Conservation (phyloP, 2,113 vertebrate genomes). For the Dolichallabes microphthalmus region DNA sequence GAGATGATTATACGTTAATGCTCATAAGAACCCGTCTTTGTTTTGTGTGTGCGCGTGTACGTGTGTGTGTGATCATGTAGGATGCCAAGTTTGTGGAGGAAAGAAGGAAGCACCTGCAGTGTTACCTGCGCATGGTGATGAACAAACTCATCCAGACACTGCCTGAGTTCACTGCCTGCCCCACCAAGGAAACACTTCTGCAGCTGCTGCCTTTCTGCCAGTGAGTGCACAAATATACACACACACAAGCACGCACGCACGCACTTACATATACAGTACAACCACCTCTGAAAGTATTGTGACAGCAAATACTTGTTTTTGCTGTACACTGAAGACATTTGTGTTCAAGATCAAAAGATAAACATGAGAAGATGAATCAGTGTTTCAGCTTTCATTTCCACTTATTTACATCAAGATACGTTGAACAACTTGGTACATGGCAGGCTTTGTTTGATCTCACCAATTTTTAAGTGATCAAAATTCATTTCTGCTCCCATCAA, state of each 20-base stretch:
- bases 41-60: neutral
- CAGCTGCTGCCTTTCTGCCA: conserved; percentile 91
- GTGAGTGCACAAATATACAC: conserved; percentile 70
- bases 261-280: neutral
- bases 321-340: neutral
- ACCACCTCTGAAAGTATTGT: neutral
- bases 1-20: neutral
- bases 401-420: neutral
- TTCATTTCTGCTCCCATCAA: neutral
- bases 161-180: conserved; percentile 85
- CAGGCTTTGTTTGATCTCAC: neutral
- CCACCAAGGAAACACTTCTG: conserved; percentile 89
- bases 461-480: neutral
- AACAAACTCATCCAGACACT: conserved; percentile 94
- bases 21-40: neutral
- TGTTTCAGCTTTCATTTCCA: neutral
- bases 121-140: conserved; percentile 91
- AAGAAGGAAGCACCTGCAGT: conserved; percentile 90
- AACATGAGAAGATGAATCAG: neutral
- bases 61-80: conserved; percentile 62
- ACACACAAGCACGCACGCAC: neutral
- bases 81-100: conserved; percentile 98
- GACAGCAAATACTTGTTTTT: neutral
- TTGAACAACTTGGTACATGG: neutral
- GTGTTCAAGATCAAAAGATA: neutral